Evolutionary conservation across 2,888 invertebrate genomes (phyloP).

Genomic region (Perizoma flavofasciatum): DNA sequence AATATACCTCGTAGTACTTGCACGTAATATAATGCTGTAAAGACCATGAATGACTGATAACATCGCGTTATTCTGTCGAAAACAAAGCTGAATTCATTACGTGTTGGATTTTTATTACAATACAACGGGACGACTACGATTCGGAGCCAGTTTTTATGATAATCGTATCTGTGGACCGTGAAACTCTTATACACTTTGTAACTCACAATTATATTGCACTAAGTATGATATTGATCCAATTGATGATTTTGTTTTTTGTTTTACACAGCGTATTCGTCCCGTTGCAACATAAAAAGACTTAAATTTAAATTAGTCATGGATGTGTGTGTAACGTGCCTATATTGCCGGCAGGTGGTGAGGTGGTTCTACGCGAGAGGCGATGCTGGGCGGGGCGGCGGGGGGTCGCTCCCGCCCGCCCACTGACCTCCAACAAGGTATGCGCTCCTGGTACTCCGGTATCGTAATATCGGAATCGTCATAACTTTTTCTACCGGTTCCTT

Average conservation of each 20-base stretch:
- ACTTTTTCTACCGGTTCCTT: constrained; percentile 18
- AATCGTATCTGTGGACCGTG: not conserved
- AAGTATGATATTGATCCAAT: too few species aligned
- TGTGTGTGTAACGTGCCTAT: constrained; percentile 32
- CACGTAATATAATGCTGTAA: constrained; percentile 30
- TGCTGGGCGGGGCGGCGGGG: constrained; percentile 84
- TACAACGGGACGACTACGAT: constrained; percentile 18
- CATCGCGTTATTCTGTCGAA: constrained; percentile 36
- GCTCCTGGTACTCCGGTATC: constrained; percentile 55
- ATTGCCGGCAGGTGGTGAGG: constrained; percentile 73
- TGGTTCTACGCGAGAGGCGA: constrained; percentile 72
- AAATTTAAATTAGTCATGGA: constrained; percentile 19
- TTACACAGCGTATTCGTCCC: constrained; percentile 3
- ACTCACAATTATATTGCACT: too few species aligned
- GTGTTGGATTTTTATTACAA: constrained; percentile 5
- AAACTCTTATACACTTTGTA: too few species aligned
- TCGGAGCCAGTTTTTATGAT: not conserved
- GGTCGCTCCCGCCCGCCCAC: constrained; percentile 83
- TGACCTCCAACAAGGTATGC: constrained; percentile 78
- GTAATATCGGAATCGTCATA: constrained; percentile 34
- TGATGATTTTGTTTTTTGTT: too few species aligned
- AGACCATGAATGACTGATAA: constrained; percentile 35
- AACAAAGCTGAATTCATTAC: constrained; percentile 39
- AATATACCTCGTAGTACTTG: constrained; percentile 33
- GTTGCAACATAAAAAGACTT: constrained; percentile 8